phyloP scores from a whole-genome alignment of 2,797 vertebrate species.

The Channallabes apus region DNA sequence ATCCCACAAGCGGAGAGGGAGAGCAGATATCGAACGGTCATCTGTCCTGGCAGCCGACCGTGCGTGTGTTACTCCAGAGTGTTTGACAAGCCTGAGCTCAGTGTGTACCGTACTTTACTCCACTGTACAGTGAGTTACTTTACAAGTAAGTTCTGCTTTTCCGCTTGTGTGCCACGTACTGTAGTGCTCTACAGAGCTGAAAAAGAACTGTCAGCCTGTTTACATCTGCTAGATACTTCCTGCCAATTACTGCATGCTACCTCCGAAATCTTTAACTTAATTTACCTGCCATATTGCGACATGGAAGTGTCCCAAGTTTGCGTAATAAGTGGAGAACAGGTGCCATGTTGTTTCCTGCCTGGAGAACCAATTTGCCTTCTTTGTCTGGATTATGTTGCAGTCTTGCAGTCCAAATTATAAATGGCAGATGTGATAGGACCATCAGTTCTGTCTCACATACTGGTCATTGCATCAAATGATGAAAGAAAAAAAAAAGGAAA shows the following conservation, averaged over 20 bases:
- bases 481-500: neutral
- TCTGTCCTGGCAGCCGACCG: slow-evolving; percentile 8
- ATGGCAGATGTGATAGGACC: slow-evolving; percentile 13
- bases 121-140: neutral
- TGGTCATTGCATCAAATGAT: neutral
- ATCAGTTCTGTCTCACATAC: neutral
- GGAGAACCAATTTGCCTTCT: neutral
- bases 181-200: neutral
- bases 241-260: neutral
- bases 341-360: slow-evolving; percentile 10
- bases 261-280: neutral
- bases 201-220: neutral
- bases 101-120: neutral
- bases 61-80: neutral
- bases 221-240: neutral
- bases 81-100: neutral
- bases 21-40: neutral
- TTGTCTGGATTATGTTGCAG: slow-evolving; percentile 23
- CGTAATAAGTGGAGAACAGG: slow-evolving; percentile 14
- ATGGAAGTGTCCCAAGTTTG: slow-evolving; percentile 4
- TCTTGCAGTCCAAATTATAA: slow-evolving; percentile 18
- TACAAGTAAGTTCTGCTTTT: neutral
- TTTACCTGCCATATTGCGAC: neutral
- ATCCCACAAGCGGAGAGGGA: neutral
- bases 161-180: neutral